A percentile compares a stretch with the other conserved stretches of the same genome.
These are phyloP conservation scores for Oncorhynchus nerka DNA, from an alignment of 2,113 vertebrate species.

Conservation along the genomic window DNA sequence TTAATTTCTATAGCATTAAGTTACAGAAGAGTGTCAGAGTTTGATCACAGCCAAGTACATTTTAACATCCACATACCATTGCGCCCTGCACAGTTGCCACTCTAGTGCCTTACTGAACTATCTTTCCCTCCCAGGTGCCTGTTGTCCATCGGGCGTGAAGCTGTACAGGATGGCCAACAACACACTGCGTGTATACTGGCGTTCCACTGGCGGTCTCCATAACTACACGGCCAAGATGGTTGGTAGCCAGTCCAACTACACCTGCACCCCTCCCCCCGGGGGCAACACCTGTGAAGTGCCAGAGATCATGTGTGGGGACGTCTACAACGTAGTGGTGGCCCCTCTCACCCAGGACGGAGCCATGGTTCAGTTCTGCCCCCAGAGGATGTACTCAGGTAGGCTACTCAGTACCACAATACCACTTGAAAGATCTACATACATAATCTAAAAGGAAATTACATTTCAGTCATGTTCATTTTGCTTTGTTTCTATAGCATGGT, in stretches of 20 bases:
- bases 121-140: conserved; percentile 72
- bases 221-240: conserved; percentile 73
- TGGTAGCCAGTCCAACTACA: conserved; percentile 78
- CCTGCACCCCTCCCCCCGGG: conserved; percentile 70
- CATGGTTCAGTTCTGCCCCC: conserved; percentile 80
- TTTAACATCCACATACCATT: too few relatives aligned
- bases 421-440: neutral
- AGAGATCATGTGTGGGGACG: conserved; percentile 80
- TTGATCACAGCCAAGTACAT: too few relatives aligned
- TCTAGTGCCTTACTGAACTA: neutral
- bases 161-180: conserved; percentile 75
- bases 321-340: conserved; percentile 81
- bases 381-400: conserved; percentile 88
- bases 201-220: conserved; percentile 55
- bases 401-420: neutral
- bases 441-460: too few relatives aligned
- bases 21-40: too few relatives aligned
- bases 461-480: neutral
- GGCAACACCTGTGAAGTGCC: conserved; percentile 79
- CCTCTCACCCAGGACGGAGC: conserved; percentile 72
- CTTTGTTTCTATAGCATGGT: neutral
- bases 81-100: neutral
- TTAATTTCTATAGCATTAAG: too few relatives aligned
- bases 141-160: conserved; percentile 86
- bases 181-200: conserved; percentile 83